Base-by-base conservation (phyloP, 2,113 vertebrate genomes). In the Panthera tigris region DNA sequence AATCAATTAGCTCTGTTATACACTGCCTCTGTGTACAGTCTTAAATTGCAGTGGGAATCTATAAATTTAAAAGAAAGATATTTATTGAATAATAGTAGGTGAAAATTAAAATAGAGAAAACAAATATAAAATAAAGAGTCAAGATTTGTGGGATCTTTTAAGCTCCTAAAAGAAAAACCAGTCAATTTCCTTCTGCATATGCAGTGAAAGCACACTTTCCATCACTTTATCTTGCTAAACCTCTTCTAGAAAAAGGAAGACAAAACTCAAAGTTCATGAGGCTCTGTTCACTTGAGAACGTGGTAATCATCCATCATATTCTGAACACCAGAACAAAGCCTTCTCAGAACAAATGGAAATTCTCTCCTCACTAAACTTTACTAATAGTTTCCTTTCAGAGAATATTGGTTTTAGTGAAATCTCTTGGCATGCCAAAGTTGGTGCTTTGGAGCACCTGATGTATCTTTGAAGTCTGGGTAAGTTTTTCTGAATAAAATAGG, bases 91-190 rank as follows among this genome's bases (percentile, higher is more conserved):
- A 94, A 79, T 36, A 65, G 29, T 81, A 96, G 16, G 5, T 83
- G 94, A 68, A 27, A 96, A 52, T 93, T 95, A 92, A 97, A 91
- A 83, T 82, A 86, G 66, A 82, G 33, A n/a, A 92, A 81, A 95
- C 2, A 82, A 73, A 93, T 93, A 76, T 33, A 55, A 85, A 74
- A 84, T 36, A 71, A 81, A 88, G 21, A 19, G 31, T 88, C 19
- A 63, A 91, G 57, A 78, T 84, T 69, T 92, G 18, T 87, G n/a
- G 55, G 41, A 81, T 25, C 11, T 39, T 80, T 39, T 82, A 39
- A 41, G 27, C 21, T 93, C 13, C 21, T n/a, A 21, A 74, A 91
- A 89, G 52, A 39, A 94, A 96, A 52, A 71, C 12, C 4, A 19
- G 23, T 10, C 33, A 74, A 19, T 85, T 82, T 86, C 33, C 16